Percentiles rank a stretch among this genome's conserved stretches.
Conservation (phyloP, 2,888 invertebrate species). For the Atrina japonica region DNA sequence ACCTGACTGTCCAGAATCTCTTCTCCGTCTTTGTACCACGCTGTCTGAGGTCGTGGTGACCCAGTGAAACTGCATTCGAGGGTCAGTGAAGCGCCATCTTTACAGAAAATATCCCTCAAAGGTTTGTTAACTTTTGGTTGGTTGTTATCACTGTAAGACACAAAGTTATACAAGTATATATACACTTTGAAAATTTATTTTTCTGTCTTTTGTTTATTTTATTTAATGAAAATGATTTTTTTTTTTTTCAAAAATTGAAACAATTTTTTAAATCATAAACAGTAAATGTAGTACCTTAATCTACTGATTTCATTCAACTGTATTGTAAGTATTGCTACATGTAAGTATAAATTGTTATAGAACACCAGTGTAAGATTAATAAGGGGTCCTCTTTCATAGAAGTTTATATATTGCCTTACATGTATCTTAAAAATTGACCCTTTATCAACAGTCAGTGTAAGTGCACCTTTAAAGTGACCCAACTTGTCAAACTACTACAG, state of each 20-base stretch:
- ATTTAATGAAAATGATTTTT: not conserved
- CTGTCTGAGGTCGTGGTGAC: conserved; percentile 69
- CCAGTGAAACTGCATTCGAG: conserved; percentile 72
- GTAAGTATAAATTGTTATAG: too few relatives aligned
- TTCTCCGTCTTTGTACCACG: conserved; percentile 68
- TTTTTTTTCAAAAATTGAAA: not conserved
- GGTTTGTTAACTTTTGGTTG: conserved; percentile 61
- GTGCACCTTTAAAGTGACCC: too few relatives aligned
- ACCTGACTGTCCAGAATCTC: conserved; percentile 72
- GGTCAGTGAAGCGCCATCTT: conserved; percentile 69
- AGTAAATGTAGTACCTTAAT: too few relatives aligned
- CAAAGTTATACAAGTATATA: not conserved
- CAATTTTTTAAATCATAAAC: conserved; percentile 1
- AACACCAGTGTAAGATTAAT: too few relatives aligned
- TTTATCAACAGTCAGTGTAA: too few relatives aligned
- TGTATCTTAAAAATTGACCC: too few relatives aligned
- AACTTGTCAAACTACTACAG: too few relatives aligned
- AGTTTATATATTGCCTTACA: too few relatives aligned
- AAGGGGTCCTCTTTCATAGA: too few relatives aligned
- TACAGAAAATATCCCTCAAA: conserved; percentile 56
- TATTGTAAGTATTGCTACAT: too few relatives aligned
- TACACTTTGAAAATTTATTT: not conserved
- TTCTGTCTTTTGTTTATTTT: too few relatives aligned
- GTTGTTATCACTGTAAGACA: conserved; percentile 35
- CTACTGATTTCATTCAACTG: too few relatives aligned